phyloP scores from a whole-genome alignment of 2,888 invertebrate species.

The Isotomurus palustris region DNA sequence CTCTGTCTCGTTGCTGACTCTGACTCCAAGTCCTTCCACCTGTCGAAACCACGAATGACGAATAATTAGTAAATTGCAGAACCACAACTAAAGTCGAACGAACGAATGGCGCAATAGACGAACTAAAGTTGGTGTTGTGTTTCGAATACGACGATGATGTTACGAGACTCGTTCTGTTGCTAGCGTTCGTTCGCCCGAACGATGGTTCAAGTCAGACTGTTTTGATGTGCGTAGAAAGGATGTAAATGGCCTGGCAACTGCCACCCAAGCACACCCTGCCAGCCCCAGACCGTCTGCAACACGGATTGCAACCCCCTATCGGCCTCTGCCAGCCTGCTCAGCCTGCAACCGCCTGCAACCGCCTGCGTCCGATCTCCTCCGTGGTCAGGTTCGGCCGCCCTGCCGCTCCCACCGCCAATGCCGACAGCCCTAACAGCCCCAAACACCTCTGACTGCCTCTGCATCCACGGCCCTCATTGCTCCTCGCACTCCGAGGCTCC shows the following conservation, averaged over 20 bases:
- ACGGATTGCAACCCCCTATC: slow-evolving; percentile 8
- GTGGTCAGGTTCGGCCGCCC: slow-evolving; percentile 17
- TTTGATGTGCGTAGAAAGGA: slow-evolving; percentile 44
- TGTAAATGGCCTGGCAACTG: slow-evolving; percentile 46
- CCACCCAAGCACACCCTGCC: slow-evolving; percentile 37
- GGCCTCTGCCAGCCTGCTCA: background rate
- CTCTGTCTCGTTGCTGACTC: no score
- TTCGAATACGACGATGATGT: no score
- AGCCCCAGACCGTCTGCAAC: slow-evolving; percentile 24
- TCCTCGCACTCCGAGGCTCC: slow-evolving; percentile 5
- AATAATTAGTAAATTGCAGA: no score
- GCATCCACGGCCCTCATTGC: slow-evolving; percentile 15
- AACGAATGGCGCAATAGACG: no score
- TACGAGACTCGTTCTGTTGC: slow-evolving; percentile 33
- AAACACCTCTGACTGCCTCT: slow-evolving; percentile 11
- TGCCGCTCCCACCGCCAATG: slow-evolving; percentile 19
- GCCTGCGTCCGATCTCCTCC: slow-evolving; percentile 5
- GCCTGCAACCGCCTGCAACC: no score
- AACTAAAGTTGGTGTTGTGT: slow-evolving; percentile 40
- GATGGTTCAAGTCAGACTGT: slow-evolving; percentile 38
- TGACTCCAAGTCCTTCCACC: no score
- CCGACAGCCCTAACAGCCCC: slow-evolving; percentile 15
- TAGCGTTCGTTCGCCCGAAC: slow-evolving; percentile 41
- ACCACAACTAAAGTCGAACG: no score
- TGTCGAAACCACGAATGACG: no score